Base-by-base conservation (phyloP, 2,888 invertebrate genomes). In the Erannis defoliaria region DNA sequence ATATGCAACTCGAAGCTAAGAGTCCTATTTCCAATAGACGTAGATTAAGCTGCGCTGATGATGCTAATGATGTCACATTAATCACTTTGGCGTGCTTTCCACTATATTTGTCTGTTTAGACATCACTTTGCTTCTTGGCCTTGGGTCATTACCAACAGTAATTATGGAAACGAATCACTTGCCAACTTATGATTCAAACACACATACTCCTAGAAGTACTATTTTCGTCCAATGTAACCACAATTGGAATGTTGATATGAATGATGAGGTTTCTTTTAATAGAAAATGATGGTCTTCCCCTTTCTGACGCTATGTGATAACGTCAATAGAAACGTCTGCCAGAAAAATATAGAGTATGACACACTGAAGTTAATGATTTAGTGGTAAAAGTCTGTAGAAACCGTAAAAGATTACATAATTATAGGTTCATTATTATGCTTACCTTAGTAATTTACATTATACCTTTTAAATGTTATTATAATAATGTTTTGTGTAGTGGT, bases 151-250 rank as follows among this genome's bases (percentile, higher is more conserved):
- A 81, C 79, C 76, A 78, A 78, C 70, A 77, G 73, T 74, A 69
- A 72, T 72, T 82, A 81, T 79, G 80, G 80, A 79, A 75, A 75
- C 70, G 63, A 72, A 71, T 72, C 77, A 71, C 72, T 84, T 88
- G 91, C 91, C 91, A 90, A 89, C 79, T 74, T 73, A 77, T 90
- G 89, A 89, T 73, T 89, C 90, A 87, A 77, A 67, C 54, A 89
- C 73, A 88, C 89, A 85, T 43, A 18, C 23, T 54, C 71, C 73
- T 78, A 69, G 60, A 73, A 71, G 69, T 85, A 88, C 19, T 51
- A 51, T 87, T 86, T 82, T 71, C 69, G 78, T 73, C 69, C 76
- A 77, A 81, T 81, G 81, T 70, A 72, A 75, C 83, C 80, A 77
- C 77, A 80, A 83, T 84, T 70, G 79, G 82, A 80, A 77, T 80